Conservation (phyloP, 1,140 invertebrate genomes). For the Portunus trituberculatus region DNA sequence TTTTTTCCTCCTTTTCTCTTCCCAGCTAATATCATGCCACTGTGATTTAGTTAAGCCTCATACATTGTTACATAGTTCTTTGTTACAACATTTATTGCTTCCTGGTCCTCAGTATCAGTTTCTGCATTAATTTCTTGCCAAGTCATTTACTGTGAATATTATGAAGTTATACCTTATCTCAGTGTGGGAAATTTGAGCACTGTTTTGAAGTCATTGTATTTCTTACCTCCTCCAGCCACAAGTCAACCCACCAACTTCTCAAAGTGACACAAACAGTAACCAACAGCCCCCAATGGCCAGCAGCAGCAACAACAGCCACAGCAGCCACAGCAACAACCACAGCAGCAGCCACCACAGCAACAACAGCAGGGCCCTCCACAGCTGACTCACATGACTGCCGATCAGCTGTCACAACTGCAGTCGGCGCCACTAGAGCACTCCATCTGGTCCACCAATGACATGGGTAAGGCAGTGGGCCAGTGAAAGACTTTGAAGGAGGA, state of each 20-base stretch:
- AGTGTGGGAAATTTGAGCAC: neutral
- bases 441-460: slow-evolving; percentile 77
- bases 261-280: slow-evolving; percentile 59
- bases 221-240: slow-evolving; percentile 39
- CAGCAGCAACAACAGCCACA: slow-evolving; percentile 62
- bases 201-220: no score
- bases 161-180: no score
- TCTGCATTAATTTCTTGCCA: no score
- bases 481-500: neutral
- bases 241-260: slow-evolving; percentile 60
- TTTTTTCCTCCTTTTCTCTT: no score
- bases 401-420: slow-evolving; percentile 70
- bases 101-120: no score
- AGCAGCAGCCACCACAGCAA: slow-evolving; percentile 53
- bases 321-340: slow-evolving; percentile 67
- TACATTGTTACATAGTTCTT: no score
- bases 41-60: no score
- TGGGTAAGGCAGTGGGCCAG: slow-evolving; percentile 60
- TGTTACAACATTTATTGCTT: no score
- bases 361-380: slow-evolving; percentile 67
- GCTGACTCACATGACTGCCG: slow-evolving; percentile 70
- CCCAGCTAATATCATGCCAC: no score
- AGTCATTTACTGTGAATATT: no score
- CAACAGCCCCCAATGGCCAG: slow-evolving; percentile 67
- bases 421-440: slow-evolving; percentile 72